Percentiles rank a stretch among this genome's conserved stretches.
Conservation (phyloP, 2,113 vertebrate species). For the Epinephelus moara region DNA sequence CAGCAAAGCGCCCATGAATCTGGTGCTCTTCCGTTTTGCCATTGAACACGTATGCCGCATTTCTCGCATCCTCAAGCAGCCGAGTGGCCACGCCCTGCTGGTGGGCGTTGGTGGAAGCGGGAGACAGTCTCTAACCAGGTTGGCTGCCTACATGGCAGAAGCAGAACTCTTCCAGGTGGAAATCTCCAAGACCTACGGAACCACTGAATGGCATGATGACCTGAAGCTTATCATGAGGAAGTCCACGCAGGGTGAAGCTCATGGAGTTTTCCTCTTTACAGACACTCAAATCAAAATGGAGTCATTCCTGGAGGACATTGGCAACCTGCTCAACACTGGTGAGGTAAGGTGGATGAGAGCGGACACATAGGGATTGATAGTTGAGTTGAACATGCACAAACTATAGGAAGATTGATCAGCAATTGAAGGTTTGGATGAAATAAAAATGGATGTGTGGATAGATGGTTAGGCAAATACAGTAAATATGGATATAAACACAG, state of each 20-base stretch:
- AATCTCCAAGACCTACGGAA: slow-evolving; percentile 90
- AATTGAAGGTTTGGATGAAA: not conserved
- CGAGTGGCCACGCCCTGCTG: slow-evolving; percentile 90
- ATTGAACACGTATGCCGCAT: slow-evolving; percentile 93
- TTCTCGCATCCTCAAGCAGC: slow-evolving; percentile 92
- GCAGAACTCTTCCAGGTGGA: slow-evolving; percentile 90
- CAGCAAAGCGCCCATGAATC: slow-evolving; percentile 92
- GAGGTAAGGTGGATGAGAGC: slow-evolving; percentile 78
- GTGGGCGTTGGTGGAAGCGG: slow-evolving; percentile 94
- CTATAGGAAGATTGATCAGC: not conserved
- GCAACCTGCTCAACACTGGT: slow-evolving; percentile 92
- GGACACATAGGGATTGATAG: not conserved
- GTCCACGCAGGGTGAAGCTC: slow-evolving; percentile 87
- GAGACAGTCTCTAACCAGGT: slow-evolving; percentile 90
- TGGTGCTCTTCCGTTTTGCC: slow-evolving; percentile 93
- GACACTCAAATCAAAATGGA: slow-evolving; percentile 94
- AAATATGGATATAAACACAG: not conserved
- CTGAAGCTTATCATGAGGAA: slow-evolving; percentile 89
- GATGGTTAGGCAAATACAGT: not conserved
- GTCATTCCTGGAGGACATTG: slow-evolving; percentile 93
- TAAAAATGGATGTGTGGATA: not conserved
- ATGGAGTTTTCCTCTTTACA: slow-evolving; percentile 92
- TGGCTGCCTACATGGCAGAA: slow-evolving; percentile 92
- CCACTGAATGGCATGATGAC: slow-evolving; percentile 90
- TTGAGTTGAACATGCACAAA: not conserved